These are phyloP conservation scores for Ernsta delagoae DNA, from an alignment of 2,888 invertebrate genomes.

Conservation along the genomic window DNA sequence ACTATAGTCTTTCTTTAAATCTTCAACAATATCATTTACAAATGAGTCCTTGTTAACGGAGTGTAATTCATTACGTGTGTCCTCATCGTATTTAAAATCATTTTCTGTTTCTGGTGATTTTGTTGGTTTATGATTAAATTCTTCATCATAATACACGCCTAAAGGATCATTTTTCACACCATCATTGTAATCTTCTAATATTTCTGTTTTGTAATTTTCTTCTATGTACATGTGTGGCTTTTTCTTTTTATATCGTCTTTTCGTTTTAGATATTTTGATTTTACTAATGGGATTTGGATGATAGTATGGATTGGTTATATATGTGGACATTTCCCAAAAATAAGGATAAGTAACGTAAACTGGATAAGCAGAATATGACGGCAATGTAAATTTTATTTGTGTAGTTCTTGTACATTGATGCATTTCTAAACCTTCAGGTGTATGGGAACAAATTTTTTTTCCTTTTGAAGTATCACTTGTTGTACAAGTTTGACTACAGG, in stretches of 20 bases:
- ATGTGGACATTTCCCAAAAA: constrained; percentile 47
- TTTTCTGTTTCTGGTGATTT: constrained; percentile 37
- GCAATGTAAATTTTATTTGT: constrained; percentile 22
- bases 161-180: constrained; percentile 30
- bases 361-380: constrained; percentile 46
- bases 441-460: constrained; percentile 45
- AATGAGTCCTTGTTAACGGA: constrained; percentile 44
- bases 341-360: constrained; percentile 55
- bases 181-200: constrained; percentile 50
- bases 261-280: constrained; percentile 46
- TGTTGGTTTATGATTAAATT: constrained; percentile 26
- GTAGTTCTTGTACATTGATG: constrained; percentile 47
- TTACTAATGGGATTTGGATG: constrained; percentile 49
- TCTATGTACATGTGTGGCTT: constrained; percentile 39
- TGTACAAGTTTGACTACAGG: constrained; percentile 48
- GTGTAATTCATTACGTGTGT: constrained; percentile 32
- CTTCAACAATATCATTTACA: constrained; percentile 45
- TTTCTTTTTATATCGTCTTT: constrained; percentile 51
- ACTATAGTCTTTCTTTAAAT: constrained; percentile 47
- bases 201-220: constrained; percentile 42
- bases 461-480: constrained; percentile 16
- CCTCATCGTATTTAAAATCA: constrained; percentile 34
- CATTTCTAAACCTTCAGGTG: constrained; percentile 14
- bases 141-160: constrained; percentile 10
- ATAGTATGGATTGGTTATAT: constrained; percentile 48